Percentiles rank a stretch among this genome's conserved stretches.
Conservation (phyloP, 2,888 invertebrate species). For the Pollenia griseotomentosa region DNA sequence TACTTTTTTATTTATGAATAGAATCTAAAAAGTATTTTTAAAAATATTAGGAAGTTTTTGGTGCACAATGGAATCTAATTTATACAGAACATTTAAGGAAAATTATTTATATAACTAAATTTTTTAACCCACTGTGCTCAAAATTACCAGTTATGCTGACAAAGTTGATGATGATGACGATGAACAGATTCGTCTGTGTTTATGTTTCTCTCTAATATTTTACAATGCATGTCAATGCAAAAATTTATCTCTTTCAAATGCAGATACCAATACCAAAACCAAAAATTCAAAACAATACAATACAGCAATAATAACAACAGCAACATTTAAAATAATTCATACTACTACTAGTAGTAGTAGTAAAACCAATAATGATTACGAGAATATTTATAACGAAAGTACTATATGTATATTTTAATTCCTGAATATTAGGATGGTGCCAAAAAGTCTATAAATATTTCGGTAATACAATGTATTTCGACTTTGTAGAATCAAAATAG, state of each 20-base stretch:
- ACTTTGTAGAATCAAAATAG: too few relatives aligned
- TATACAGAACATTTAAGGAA: neutral
- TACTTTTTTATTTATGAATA: neutral
- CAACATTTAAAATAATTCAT: constrained; percentile 13
- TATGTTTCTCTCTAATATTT: neutral
- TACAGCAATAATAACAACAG: constrained; percentile 46
- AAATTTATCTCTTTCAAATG: constrained; percentile 76
- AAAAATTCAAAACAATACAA: constrained; percentile 50
- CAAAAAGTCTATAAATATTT: too few relatives aligned
- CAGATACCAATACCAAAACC: constrained; percentile 75
- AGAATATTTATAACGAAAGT: neutral
- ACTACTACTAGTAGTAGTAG: neutral
- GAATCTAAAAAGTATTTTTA: neutral
- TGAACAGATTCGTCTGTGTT: neutral
- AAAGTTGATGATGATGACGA: constrained; percentile 10
- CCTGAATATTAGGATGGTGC: too few relatives aligned
- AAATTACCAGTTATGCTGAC: neutral
- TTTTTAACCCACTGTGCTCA: neutral
- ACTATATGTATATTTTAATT: too few relatives aligned
- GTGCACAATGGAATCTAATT: neutral
- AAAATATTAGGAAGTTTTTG: neutral
- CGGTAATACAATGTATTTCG: too few relatives aligned
- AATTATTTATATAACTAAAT: neutral
- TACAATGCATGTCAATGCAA: constrained; percentile 75
- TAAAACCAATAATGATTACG: constrained; percentile 33